Evolutionary conservation across 2,888 invertebrate species (phyloP), one percentile per base, ranked within the genome.

Genomic region (Slavum lentiscoides): DNA sequence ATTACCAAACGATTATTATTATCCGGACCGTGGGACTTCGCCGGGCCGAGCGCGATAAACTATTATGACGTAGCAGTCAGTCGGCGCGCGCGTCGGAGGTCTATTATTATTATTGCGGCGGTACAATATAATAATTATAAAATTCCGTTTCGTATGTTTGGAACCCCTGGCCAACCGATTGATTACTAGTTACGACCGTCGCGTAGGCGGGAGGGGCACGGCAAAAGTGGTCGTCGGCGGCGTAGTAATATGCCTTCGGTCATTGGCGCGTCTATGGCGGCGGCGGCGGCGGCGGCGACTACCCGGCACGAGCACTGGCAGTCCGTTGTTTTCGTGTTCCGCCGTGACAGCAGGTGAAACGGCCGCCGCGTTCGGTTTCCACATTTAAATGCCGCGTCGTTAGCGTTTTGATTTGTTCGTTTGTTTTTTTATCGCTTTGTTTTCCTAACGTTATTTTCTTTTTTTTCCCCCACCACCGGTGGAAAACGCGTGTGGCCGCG

Each of bases 151-250:
- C 43, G 39, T n/a, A 39, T 49, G 17, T 80, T 80, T 55, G 66
- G 80, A 80, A 80, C 80, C 80, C 53, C 80, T 80, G 80, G 72
- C 64, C 70, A 62, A 72, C 62, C 80, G 58, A 80, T 80, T 80
- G 80, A 80, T 80, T 72, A 80, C 80, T 64, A 58, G 80, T 77
- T 61, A 70, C 69, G 30, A 72, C 55, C 55, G 64, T 53, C n/a
- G 70, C 72, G 80, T 72, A 19, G 80, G 70, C 58, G 80, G 23
- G 70, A 55, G 64, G 64, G 7, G 39, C 13, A 23, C 19, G 58
- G 64, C 37, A 13, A 13, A 49, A 49, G 13, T 55, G 43, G 43
- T 15, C 13, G 53, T 19, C 8, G 62, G 67, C 15, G 30, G 13
- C 11, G 64, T 39, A 55, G n/a, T 74, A 55, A 37, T 74, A 53